These are phyloP conservation scores for Nothobranchius kuhntae DNA, from an alignment of 2,113 vertebrate genomes.

Conservation along the genomic window DNA sequence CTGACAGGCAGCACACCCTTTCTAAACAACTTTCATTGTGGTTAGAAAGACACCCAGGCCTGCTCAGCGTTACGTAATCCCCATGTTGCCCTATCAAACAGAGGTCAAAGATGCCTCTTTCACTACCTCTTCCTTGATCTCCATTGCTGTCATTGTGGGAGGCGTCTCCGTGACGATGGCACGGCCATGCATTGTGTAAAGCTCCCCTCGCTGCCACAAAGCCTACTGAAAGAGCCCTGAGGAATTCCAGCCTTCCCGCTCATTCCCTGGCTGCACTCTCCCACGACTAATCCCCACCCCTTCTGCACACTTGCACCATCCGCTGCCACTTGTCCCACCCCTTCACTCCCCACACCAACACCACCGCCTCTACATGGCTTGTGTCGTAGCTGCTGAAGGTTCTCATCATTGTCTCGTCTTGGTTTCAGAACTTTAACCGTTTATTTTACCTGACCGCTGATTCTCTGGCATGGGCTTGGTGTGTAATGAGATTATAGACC, in stretches of 20 bases:
- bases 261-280: conserved; percentile 71
- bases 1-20: conserved; percentile 52
- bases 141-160: conserved; percentile 34
- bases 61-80: conserved; percentile 40
- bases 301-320: conserved; percentile 53
- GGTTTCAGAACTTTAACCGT: not conserved
- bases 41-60: conserved; percentile 18
- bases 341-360: not conserved
- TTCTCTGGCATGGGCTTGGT: conserved; percentile 31
- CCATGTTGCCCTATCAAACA: conserved; percentile 7
- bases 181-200: conserved; percentile 67
- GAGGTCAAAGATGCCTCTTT: conserved; percentile 21
- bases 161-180: conserved; percentile 67
- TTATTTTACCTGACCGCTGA: not conserved
- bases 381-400: conserved; percentile 15
- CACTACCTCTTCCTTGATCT: not conserved
- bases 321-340: conserved; percentile 34
- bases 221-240: conserved; percentile 61
- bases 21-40: conserved; percentile 55
- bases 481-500: conserved; percentile 42
- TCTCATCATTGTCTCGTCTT: conserved; percentile 36
- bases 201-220: conserved; percentile 47
- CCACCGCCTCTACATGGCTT: conserved; percentile 2
- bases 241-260: conserved; percentile 71
- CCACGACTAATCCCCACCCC: conserved; percentile 73